These are phyloP conservation scores for Lagorchestes hirsutus DNA, from an alignment of 2,797 vertebrate species.

Conservation along the genomic window DNA sequence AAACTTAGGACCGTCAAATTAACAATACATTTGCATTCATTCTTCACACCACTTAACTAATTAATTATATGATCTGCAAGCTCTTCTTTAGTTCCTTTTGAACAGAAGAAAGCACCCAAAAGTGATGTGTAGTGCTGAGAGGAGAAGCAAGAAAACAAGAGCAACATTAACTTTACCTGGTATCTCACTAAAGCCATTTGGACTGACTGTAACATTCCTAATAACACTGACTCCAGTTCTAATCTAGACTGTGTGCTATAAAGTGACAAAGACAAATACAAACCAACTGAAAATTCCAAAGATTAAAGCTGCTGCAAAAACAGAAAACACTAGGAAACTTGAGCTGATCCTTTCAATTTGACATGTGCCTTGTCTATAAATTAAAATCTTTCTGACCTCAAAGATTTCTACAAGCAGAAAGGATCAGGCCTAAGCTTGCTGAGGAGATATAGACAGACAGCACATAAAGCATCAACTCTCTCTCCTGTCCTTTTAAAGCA, in stretches of 20 bases:
- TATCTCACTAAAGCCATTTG: not conserved
- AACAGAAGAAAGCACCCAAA: conserved; percentile 20
- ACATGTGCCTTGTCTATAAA: not conserved
- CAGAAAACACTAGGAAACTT: not conserved
- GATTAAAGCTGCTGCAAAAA: conserved; percentile 9
- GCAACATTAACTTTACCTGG: conserved; percentile 41
- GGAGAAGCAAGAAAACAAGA: not conserved
- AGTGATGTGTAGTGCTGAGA: not conserved
- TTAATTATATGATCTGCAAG: not conserved
- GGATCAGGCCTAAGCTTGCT: not conserved
- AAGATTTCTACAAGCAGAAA: not conserved
- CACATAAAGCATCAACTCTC: not conserved
- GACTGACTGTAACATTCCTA: not conserved
- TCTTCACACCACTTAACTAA: not conserved
- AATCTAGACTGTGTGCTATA: not conserved
- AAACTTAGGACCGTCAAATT: not conserved
- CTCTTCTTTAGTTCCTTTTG: not conserved
- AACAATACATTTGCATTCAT: not conserved
- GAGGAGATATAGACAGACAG: not conserved
- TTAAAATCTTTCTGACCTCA: not conserved
- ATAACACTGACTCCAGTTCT: not conserved
- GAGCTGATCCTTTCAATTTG: not conserved
- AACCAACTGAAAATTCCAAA: not conserved
- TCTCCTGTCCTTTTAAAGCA: not conserved
- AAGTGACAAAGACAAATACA: conserved; percentile 2